phyloP scores from a whole-genome alignment of 1,140 invertebrate species.

The Sitophilus oryzae region DNA sequence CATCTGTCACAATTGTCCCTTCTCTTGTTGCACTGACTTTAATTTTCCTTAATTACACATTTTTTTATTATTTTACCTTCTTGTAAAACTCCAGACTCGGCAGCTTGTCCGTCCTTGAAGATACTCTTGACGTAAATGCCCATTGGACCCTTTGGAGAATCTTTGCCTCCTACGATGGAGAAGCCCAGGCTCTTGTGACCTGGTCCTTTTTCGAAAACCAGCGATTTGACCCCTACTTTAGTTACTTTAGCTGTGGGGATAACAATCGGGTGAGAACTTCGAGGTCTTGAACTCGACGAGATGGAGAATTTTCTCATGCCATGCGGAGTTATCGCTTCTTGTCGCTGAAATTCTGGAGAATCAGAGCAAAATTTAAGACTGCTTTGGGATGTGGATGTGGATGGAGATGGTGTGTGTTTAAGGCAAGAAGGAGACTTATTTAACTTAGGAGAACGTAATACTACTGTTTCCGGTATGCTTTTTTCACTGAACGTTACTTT shows the following conservation, averaged over 20 bases:
- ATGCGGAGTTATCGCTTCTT: slow-evolving; percentile 6
- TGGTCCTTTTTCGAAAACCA: slow-evolving; percentile 62
- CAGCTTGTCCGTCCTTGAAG: slow-evolving; percentile 68
- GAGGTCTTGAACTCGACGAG: background rate
- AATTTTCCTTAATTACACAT: background rate
- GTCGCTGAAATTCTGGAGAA: background rate
- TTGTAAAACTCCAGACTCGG: slow-evolving; percentile 58
- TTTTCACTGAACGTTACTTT: slow-evolving; percentile 26
- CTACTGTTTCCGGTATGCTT: background rate
- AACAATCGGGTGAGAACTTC: slow-evolving; percentile 2
- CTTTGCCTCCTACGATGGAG: slow-evolving; percentile 73
- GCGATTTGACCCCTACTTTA: slow-evolving; percentile 33
- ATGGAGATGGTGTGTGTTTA: background rate
- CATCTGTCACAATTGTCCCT: too few species aligned
- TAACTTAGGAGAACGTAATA: background rate
- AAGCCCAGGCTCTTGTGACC: slow-evolving; percentile 70
- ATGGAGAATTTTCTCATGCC: slow-evolving; percentile 38
- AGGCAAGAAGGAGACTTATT: background rate
- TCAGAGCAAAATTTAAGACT: background rate
- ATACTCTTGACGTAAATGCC: slow-evolving; percentile 81
- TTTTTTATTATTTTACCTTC: slow-evolving; percentile 44
- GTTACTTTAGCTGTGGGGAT: background rate
- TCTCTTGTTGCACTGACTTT: too few species aligned
- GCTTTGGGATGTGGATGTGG: background rate
- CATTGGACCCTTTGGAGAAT: slow-evolving; percentile 68